A percentile compares a stretch with the other conserved stretches of the same genome.
phyloP scores from a whole-genome alignment of 2,888 invertebrate species.

The Pheosia tremula region DNA sequence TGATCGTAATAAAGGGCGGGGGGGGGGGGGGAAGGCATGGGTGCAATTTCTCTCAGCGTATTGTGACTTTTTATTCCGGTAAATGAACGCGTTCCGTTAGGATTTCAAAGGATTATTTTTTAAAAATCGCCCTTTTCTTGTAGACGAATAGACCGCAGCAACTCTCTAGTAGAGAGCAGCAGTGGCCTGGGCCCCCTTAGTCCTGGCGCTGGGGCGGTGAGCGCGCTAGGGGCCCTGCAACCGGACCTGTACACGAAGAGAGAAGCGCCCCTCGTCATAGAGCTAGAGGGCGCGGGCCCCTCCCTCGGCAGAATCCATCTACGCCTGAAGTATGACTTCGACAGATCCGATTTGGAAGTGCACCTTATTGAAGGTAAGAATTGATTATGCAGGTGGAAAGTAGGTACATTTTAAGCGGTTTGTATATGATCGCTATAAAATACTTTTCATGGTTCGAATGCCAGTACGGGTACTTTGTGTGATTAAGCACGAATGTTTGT shows the following conservation, averaged over 20 bases:
- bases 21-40: no score
- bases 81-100: no score
- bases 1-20: no score
- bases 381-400: background rate
- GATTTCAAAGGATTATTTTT: background rate
- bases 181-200: conserved; percentile 73
- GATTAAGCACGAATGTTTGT: no score
- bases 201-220: conserved; percentile 71
- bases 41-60: no score
- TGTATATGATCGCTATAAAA: no score
- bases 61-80: no score
- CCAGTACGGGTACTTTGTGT: no score
- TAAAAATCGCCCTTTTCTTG: conserved; percentile 8
- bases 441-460: no score
- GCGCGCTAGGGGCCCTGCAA: conserved; percentile 91
- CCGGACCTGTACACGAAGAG: conserved; percentile 94
- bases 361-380: conserved; percentile 93
- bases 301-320: conserved; percentile 93
- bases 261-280: conserved; percentile 91
- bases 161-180: conserved; percentile 79
- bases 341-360: conserved; percentile 95
- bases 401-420: no score
- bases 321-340: conserved; percentile 94
- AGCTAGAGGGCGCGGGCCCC: conserved; percentile 85
- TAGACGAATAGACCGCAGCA: conserved; percentile 82